Conservation (phyloP, 1,140 invertebrate genomes). For the Ceratosolen solmsi region DNA sequence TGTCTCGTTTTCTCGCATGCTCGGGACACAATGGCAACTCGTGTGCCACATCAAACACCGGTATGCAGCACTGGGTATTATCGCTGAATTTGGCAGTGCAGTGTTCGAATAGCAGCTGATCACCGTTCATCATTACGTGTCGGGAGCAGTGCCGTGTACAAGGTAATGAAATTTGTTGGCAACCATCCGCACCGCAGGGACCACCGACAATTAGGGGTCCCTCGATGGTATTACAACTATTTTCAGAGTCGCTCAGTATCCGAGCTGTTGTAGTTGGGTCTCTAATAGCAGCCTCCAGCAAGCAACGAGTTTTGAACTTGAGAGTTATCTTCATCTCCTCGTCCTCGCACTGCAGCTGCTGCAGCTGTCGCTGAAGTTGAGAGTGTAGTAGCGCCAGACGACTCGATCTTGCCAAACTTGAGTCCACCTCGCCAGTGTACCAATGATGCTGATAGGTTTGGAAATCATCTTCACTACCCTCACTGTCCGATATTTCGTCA, state of each 20-base stretch:
- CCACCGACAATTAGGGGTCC: constrained; percentile 69
- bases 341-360: constrained; percentile 68
- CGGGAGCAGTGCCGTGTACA: constrained; percentile 86
- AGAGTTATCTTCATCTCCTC: constrained; percentile 61
- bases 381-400: constrained; percentile 73
- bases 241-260: constrained; percentile 61
- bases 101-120: constrained; percentile 90
- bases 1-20: constrained; percentile 86
- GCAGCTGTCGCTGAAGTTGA: constrained; percentile 74
- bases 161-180: constrained; percentile 81
- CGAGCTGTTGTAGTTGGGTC: constrained; percentile 61
- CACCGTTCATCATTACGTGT: constrained; percentile 90
- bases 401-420: constrained; percentile 66
- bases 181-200: constrained; percentile 70
- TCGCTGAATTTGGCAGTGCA: constrained; percentile 92
- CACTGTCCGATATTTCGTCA: constrained; percentile 71
- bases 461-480: constrained; percentile 70
- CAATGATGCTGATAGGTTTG: constrained; percentile 69
- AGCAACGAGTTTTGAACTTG: constrained; percentile 61
- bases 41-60: constrained; percentile 89
- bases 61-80: constrained; percentile 90
- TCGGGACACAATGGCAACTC: constrained; percentile 88
- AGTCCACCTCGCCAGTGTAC: constrained; percentile 64
- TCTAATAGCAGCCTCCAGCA: constrained; percentile 63
- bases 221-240: constrained; percentile 66